phyloP scores from a whole-genome alignment of 2,113 vertebrate species.

The Aphyosemion australe region DNA sequence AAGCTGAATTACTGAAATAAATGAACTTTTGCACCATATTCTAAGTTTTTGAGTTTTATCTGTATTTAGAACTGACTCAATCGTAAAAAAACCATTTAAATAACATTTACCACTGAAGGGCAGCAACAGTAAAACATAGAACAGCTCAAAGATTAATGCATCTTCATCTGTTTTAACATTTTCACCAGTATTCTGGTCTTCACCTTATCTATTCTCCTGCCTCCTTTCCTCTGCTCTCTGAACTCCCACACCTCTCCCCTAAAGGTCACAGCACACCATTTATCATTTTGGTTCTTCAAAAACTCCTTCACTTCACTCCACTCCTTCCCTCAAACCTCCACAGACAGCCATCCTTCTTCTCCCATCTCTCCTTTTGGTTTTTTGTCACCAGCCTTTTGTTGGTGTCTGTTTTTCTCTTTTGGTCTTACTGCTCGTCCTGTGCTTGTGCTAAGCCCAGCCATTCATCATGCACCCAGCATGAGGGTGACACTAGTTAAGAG shows the following conservation, averaged over 20 bases:
- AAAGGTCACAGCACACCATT: slow-evolving; percentile 29
- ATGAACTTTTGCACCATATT: no score
- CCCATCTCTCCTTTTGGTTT: slow-evolving; percentile 43
- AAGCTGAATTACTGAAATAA: no score
- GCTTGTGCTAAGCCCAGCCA: slow-evolving; percentile 45
- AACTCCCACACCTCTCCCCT: background rate
- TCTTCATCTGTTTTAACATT: slow-evolving; percentile 7
- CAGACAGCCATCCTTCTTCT: slow-evolving; percentile 26
- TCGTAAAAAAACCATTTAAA: no score
- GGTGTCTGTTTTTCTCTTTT: slow-evolving; percentile 29
- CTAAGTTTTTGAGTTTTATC: no score
- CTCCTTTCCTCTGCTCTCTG: slow-evolving; percentile 67
- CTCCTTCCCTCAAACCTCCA: background rate
- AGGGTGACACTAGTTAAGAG: slow-evolving; percentile 49
- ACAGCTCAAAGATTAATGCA: background rate
- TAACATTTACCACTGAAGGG: no score
- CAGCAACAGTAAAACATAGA: no score
- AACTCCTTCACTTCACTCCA: background rate
- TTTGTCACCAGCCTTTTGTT: slow-evolving; percentile 48
- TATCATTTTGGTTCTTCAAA: slow-evolving; percentile 25
- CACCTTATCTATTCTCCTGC: background rate
- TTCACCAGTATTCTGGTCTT: slow-evolving; percentile 1
- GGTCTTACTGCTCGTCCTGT: slow-evolving; percentile 43
- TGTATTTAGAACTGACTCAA: no score
- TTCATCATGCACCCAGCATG: slow-evolving; percentile 69